Conservation (phyloP, 1,140 invertebrate species). For the Hetaerina americana region DNA sequence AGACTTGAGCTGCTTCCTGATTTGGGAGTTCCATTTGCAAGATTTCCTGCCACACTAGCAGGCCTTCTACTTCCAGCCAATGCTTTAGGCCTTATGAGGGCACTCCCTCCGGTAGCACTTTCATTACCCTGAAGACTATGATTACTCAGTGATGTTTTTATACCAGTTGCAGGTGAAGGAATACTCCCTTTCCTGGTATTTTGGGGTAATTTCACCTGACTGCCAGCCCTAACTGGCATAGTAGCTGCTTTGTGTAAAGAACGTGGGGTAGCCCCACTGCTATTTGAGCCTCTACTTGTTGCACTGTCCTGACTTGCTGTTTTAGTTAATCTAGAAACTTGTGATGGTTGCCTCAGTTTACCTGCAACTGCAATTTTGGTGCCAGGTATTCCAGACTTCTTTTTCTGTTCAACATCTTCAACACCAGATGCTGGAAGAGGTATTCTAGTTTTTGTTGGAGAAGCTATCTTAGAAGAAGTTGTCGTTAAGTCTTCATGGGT, state of each 20-base stretch:
- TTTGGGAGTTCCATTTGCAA: constrained; percentile 26
- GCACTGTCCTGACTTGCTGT: constrained; percentile 11
- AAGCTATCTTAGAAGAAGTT: constrained; percentile 28
- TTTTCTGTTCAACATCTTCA: constrained; percentile 22
- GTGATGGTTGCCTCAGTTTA: constrained; percentile 9
- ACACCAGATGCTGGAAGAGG: constrained; percentile 23
- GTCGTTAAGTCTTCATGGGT: constrained; percentile 41
- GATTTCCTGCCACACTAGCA: constrained; percentile 18
- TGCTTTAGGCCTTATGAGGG: constrained; percentile 17
- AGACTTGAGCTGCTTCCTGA: constrained; percentile 45
- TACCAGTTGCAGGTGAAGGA: constrained; percentile 16
- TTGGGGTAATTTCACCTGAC: background rate
- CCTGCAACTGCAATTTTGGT: constrained; percentile 9
- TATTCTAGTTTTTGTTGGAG: constrained; percentile 26
- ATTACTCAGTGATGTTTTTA: constrained; percentile 27
- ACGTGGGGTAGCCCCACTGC: background rate
- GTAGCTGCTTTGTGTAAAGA: constrained; percentile 8
- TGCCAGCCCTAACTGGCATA: constrained; percentile 8
- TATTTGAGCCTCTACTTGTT: constrained; percentile 8
- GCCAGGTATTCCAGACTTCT: constrained; percentile 15
- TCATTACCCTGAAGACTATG: constrained; percentile 29
- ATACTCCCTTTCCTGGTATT: constrained; percentile 2
- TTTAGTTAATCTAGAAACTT: constrained; percentile 11
- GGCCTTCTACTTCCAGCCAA: constrained; percentile 15
- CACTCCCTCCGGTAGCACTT: constrained; percentile 30